These are phyloP conservation scores for Scelioninae gen. 1 DNA, from an alignment of 2,888 invertebrate species.

Conservation along the genomic window DNA sequence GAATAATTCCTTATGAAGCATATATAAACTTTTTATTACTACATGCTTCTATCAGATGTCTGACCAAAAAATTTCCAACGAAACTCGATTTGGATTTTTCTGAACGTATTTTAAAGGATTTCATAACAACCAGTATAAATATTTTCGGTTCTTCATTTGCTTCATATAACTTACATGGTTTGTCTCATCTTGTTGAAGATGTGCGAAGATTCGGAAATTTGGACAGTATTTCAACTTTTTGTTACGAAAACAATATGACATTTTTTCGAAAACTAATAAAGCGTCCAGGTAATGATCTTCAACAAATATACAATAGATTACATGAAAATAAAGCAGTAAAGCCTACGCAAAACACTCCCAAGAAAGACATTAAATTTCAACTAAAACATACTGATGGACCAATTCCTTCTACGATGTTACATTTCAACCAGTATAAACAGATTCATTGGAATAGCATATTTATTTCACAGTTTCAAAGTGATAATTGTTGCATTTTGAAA, in stretches of 20 bases:
- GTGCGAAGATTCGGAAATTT: conserved; percentile 11
- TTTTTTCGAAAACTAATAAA: background rate
- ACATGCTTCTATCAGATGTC: conserved; percentile 70
- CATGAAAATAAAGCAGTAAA: no score
- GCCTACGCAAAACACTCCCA: no score
- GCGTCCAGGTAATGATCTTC: no score
- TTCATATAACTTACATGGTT: conserved; percentile 74
- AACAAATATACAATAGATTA: no score
- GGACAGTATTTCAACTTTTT: conserved; percentile 15
- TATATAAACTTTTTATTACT: conserved; percentile 73
- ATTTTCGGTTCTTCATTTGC: conserved; percentile 71
- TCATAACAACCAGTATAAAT: conserved; percentile 7
- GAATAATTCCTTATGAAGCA: conserved; percentile 25
- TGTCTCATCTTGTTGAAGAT: conserved; percentile 44
- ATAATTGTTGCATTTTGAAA: no score
- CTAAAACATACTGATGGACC: no score
- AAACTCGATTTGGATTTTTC: conserved; percentile 48
- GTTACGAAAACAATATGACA: conserved; percentile 19
- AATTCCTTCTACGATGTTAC: no score
- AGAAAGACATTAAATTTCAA: no score
- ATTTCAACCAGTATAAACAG: no score
- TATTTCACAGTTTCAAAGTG: no score
- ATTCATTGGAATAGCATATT: no score
- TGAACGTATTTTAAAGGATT: conserved; percentile 1
- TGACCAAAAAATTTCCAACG: conserved; percentile 47